Evolutionary conservation across 2,113 vertebrate species (phyloP).

Genomic region (Syngnathus floridae): DNA sequence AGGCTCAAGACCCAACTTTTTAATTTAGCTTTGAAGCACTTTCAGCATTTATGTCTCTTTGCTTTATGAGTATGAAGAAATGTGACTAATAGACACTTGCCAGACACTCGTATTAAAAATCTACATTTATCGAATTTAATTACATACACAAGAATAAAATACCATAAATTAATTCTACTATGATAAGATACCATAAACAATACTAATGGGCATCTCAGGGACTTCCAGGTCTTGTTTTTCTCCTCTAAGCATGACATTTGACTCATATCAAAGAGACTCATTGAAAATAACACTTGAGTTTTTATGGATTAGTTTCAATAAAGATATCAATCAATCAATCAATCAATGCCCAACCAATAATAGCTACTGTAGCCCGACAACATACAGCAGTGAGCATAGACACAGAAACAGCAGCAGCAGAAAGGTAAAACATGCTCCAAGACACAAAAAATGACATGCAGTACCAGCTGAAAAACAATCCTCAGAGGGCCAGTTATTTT

Average conservation of each 20-base stretch:
- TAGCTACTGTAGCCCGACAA: constrained; percentile 10
- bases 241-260: not conserved
- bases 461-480: constrained; percentile 31
- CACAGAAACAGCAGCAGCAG: constrained; percentile 40
- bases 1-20: no score
- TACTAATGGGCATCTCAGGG: no score
- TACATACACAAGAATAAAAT: no score
- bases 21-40: no score
- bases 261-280: not conserved
- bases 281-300: not conserved
- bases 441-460: constrained; percentile 26
- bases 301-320: not conserved
- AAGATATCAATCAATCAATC: no score
- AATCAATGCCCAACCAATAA: constrained; percentile 14
- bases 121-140: no score
- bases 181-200: no score
- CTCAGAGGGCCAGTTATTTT: constrained; percentile 51
- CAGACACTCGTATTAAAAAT: no score
- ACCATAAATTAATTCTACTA: no score
- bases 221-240: not conserved
- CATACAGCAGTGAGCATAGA: constrained; percentile 14
- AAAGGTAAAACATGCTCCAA: constrained; percentile 34
- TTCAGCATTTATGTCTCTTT: no score
- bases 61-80: no score
- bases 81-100: no score